Base-by-base conservation (phyloP, 53 echinoderm and acorn worm genomes). In the Actinopyga echinites region DNA sequence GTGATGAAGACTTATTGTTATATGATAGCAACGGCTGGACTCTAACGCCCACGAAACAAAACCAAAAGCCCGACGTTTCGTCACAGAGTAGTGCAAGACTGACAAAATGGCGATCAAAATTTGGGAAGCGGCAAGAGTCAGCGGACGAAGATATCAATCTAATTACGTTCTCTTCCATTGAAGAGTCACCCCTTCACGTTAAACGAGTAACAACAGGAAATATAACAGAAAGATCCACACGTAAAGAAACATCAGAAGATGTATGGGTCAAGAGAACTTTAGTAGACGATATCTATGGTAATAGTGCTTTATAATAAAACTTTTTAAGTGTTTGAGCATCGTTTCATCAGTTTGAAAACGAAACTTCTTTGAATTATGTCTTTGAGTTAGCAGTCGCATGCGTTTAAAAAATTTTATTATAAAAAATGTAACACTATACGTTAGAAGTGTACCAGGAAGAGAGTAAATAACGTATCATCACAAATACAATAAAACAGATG, bases 211-310 rank as follows among this genome's bases (percentile, higher is more conserved):
- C 77, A 26, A 77, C 32, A 17, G 77, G 28, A 32, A 55, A 53
- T 32, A 33, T 55, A 25, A 24, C 26, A 32, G 20, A 77, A 49
- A 32, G 30, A 30, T 26, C 29, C 28, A 43, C 29, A 49, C 23
- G 54, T 33, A 71, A 42, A 5, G n/a, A 7, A 49, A 54, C 20
- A 11, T 77, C 21, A 53, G 77, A 77, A 43, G 77, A 77, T 6
- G 49, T 77, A 33, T 77, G 77, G 77, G 53, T 53, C 30, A 77
- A 56, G 12, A 53, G 77, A 77, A 53, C 77, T 28, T 77, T 54
- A 21, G 32, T 77, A 56, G 77, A 77, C 13, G 17, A 55, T 49
- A 49, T 49, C 3, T 49, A 49, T 49, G 49, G 49, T 15, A 8
- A 49, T 49, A 49, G 49, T 17, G 49, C 49, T 49, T 49, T 49